A percentile compares a stretch with the other conserved stretches of the same genome.
Evolutionary conservation across 2,113 vertebrate species (phyloP).

Genomic region (Cygnus buccinator): DNA sequence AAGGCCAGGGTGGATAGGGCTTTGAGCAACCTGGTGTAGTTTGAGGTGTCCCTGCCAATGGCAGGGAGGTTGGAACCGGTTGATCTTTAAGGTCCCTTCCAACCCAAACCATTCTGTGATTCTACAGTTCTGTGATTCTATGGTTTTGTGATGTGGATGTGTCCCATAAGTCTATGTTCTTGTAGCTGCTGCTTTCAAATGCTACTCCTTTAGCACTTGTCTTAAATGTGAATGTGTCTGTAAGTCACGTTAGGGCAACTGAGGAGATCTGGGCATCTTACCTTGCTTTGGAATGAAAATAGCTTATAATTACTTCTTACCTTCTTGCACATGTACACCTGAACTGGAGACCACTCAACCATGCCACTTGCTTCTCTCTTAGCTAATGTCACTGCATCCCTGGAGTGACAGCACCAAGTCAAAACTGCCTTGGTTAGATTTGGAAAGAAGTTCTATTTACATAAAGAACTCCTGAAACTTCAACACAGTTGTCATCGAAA

Average conservation of each 20-base stretch:
- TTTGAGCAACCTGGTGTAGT: no score
- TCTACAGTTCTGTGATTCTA: no score
- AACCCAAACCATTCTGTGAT: no score
- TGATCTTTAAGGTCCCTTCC: no score
- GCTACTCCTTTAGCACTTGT: not conserved
- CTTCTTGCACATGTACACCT: not conserved
- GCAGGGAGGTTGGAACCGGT: no score
- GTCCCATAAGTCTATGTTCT: fast-evolving
- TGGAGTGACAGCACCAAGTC: not conserved
- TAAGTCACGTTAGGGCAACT: not conserved
- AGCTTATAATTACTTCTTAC: not conserved
- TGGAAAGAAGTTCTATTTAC: not conserved
- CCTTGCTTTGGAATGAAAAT: not conserved
- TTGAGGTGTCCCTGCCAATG: no score
- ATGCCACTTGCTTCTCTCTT: not conserved
- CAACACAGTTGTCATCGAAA: not conserved
- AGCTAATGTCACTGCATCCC: not conserved
- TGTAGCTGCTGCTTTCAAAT: not conserved
- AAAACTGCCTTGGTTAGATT: not conserved
- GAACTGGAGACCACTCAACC: not conserved
- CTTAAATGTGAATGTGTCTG: not conserved
- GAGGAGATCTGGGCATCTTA: not conserved
- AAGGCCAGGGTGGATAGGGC: no score
- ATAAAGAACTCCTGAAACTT: not conserved
- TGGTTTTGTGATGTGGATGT: not conserved